These are phyloP conservation scores for Marmota flaviventris DNA, from an alignment of 2,113 vertebrate genomes.

Conservation along the genomic window DNA sequence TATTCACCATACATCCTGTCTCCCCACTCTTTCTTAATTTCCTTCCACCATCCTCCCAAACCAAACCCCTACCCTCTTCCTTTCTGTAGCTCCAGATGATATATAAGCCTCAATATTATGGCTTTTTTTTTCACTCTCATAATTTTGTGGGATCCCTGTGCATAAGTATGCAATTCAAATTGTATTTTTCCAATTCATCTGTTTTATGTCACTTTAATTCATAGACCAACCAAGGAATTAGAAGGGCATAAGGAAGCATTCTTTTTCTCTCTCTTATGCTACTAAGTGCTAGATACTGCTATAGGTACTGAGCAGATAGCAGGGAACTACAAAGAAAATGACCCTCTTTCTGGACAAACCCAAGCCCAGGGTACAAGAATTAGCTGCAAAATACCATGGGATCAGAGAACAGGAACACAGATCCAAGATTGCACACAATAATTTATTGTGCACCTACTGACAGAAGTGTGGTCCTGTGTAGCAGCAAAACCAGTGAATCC, in stretches of 20 bases:
- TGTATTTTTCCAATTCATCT: not conserved
- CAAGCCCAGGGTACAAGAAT: not conserved
- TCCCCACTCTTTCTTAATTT: not conserved
- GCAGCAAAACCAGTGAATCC: not conserved
- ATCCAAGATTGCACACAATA: not conserved
- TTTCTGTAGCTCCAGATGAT: not conserved
- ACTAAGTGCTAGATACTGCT: not conserved
- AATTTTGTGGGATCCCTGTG: not conserved
- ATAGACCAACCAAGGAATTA: not conserved
- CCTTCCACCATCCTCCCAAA: accelerated
- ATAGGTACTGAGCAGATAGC: not conserved
- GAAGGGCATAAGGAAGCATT: not conserved
- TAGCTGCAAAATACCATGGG: not conserved
- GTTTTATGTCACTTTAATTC: not conserved
- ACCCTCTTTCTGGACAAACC: not conserved
- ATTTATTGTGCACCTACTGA: not conserved
- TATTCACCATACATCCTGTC: not conserved
- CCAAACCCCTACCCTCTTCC: not conserved
- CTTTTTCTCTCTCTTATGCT: not conserved
- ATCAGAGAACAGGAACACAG: not conserved
- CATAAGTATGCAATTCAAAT: not conserved
- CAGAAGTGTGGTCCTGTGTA: not conserved
- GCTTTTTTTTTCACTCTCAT: not conserved
- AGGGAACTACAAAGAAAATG: not conserved
- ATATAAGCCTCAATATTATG: not conserved